These are phyloP conservation scores for Gila robusta DNA, from an alignment of 2,797 vertebrate species.

Conservation along the genomic window DNA sequence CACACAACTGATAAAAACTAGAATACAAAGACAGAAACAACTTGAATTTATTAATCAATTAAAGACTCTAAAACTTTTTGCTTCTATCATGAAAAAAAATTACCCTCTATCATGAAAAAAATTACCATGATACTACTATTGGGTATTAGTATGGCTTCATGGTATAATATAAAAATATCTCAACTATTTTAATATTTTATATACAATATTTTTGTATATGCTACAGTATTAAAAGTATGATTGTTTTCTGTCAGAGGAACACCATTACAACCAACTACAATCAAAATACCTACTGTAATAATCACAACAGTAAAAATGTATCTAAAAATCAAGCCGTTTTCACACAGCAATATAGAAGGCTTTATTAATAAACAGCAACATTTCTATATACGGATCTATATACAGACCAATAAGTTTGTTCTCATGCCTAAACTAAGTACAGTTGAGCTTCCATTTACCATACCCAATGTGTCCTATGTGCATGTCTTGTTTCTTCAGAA, in stretches of 20 bases:
- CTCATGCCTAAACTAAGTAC: background rate
- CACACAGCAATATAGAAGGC: background rate
- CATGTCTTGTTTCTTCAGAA: background rate
- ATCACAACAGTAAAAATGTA: background rate
- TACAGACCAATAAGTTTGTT: background rate
- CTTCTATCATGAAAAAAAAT: background rate
- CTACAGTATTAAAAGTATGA: background rate
- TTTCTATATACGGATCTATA: background rate
- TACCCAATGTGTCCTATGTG: no score
- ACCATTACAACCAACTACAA: background rate
- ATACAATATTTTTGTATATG: background rate
- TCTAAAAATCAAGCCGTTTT: background rate
- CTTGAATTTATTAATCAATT: background rate
- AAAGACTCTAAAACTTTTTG: background rate
- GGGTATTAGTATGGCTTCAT: background rate
- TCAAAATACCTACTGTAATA: background rate
- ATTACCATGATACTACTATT: background rate
- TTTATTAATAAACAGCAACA: background rate
- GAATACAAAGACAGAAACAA: background rate
- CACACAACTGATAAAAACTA: background rate
- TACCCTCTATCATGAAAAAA: background rate
- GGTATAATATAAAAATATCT: background rate
- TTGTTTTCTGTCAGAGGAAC: background rate
- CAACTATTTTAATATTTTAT: background rate
- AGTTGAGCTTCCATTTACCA: background rate